Conservation (phyloP, 2,888 invertebrate genomes). For the Eumerus sabulonum region DNA sequence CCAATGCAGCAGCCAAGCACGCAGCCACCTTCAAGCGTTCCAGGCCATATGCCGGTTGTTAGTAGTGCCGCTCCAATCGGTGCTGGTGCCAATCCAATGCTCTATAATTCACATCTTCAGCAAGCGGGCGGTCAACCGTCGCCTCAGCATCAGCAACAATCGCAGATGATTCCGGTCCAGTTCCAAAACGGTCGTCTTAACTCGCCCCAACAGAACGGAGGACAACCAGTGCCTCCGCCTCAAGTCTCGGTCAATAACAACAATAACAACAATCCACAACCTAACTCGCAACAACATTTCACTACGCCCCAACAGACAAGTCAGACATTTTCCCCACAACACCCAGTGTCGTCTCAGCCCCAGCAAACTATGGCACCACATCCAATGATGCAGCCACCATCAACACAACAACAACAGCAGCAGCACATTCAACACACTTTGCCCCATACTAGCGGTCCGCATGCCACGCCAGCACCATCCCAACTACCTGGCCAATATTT, state of each 20-base stretch:
- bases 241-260: conserved; percentile 45
- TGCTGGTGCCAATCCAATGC: conserved; percentile 44
- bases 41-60: conserved; percentile 48
- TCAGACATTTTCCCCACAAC: conserved; percentile 64
- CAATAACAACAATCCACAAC: too few relatives aligned
- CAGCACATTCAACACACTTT: conserved; percentile 54
- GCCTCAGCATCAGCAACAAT: conserved; percentile 68
- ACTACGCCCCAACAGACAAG: conserved; percentile 67
- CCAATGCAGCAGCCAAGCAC: conserved; percentile 55
- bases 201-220: conserved; percentile 71
- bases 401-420: conserved; percentile 54
- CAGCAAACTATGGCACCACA: conserved; percentile 53
- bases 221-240: conserved; percentile 67
- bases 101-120: conserved; percentile 48
- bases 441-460: conserved; percentile 29
- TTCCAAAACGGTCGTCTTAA: conserved; percentile 75
- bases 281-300: conserved; percentile 47
- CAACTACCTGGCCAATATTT: conserved; percentile 66
- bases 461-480: conserved; percentile 42
- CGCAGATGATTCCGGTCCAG: conserved; percentile 73
- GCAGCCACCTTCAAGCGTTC: conserved; percentile 39
- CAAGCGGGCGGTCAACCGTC: conserved; percentile 45
- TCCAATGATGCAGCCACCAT: conserved; percentile 60
- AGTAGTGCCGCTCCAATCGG: conserved; percentile 53
- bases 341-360: conserved; percentile 56